Evolutionary conservation across 2,888 invertebrate species (phyloP), one percentile per base, ranked within the genome.

Genomic region (Nematopogon swammerdamellus): DNA sequence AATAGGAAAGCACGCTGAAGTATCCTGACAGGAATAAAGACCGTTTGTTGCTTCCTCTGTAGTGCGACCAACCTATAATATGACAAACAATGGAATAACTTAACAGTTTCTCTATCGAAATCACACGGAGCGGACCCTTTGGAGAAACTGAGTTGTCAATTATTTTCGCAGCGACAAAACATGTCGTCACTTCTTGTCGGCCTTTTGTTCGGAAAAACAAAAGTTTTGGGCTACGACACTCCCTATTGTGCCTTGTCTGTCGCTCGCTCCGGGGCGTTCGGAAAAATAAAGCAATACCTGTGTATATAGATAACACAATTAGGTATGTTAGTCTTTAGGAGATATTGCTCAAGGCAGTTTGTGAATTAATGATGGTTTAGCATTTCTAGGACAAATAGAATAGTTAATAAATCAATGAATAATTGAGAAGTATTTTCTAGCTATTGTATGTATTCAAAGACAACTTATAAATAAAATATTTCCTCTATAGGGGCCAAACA

Each of bases 61-160:
- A 65, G 66, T 63, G 74, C 36, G 77, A 79, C 79, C 79, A 79
- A 71, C 76, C 65, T 77, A 77, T 79, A 72, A 79, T 77, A 76
- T 68, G 72, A 65, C 72, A 73, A 75, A 79, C 73, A 77, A 75
- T 36, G 36, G 36, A 36, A 36, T 36, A 36, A 36, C 36, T 36
- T 36, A 36, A 25, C 25, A 25, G 14, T 14, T 36, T 36, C 14
- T 25, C 11, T 8, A 14, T 8, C n/a, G 36, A 14, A 14, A 36
- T 36, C 36, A 36, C 14, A 36, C 36, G 4, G 36, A 3, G 36
- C 4, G 36, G 14, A 3, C 4, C 8, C 11, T 36, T 14, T 36
- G n/a, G 6, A 36, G 36, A 36, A 14, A 36, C 36, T 36, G 11
- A 36, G 14, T 36, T 36, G 36, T 36, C 36, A 36, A 36, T 36